Conservation (phyloP, 2,113 vertebrate species). For the Muntiacus reevesi region DNA sequence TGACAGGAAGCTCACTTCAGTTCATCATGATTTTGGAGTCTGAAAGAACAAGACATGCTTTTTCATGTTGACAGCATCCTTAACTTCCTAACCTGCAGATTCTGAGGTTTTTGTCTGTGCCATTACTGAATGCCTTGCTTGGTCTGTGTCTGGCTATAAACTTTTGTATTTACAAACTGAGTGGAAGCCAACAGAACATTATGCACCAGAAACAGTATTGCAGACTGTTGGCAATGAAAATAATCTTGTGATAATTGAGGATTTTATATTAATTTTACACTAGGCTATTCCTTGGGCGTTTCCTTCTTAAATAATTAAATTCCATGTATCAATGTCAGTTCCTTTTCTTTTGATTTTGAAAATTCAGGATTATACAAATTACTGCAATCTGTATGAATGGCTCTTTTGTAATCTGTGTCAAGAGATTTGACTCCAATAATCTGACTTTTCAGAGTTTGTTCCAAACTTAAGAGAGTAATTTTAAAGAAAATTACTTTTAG, state of each 20-base stretch:
- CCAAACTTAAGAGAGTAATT: not conserved
- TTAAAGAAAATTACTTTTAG: not conserved
- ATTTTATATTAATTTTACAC: not conserved
- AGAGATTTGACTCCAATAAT: not conserved
- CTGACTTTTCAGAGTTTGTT: not conserved
- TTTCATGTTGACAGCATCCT: not conserved
- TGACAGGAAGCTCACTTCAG: not conserved
- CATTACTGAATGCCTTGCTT: not conserved
- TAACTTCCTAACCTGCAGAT: no score
- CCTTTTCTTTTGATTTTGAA: not conserved
- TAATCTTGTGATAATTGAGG: not conserved
- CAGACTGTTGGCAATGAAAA: not conserved
- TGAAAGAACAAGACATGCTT: not conserved
- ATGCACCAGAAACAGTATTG: not conserved
- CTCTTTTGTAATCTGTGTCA: not conserved
- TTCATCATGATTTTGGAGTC: not conserved
- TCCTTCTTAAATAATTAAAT: not conserved
- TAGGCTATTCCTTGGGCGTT: accelerated
- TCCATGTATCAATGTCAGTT: not conserved
- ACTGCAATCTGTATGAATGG: not conserved
- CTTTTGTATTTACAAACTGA: not conserved
- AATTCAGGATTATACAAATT: not conserved
- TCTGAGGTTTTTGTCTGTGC: not conserved
- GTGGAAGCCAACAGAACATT: not conserved
- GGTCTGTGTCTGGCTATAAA: not conserved